Evolutionary conservation across 2,113 vertebrate genomes (phyloP).

Genomic region (Recurvirostra avosetta): DNA sequence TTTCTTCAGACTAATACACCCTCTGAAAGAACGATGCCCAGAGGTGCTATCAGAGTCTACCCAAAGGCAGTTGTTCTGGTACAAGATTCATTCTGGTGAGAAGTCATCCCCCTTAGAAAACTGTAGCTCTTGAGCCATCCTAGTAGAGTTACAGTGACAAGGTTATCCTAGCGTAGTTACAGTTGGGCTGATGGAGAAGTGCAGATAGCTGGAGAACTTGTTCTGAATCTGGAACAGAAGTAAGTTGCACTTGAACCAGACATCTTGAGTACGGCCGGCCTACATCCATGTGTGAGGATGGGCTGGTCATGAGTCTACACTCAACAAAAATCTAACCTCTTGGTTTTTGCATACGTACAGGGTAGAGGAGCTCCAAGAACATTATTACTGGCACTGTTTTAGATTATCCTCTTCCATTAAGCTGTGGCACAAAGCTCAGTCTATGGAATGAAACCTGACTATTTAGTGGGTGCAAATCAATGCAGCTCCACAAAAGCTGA

Average conservation of each 20-base stretch:
- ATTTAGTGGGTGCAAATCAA: background rate
- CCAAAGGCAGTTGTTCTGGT: background rate
- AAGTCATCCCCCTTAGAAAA: background rate
- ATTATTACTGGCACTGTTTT: background rate
- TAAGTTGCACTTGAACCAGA: background rate
- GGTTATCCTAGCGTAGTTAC: accelerated
- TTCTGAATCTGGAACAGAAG: background rate
- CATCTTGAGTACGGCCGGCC: background rate
- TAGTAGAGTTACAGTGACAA: background rate
- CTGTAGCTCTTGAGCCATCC: background rate
- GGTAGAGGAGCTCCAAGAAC: background rate
- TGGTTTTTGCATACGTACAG: background rate
- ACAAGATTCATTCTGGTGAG: background rate
- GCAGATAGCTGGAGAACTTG: background rate
- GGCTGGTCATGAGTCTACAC: no score
- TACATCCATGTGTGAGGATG: background rate
- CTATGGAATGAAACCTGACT: background rate
- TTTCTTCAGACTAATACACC: background rate
- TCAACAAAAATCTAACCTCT: background rate
- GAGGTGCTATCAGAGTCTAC: background rate
- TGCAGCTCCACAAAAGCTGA: background rate
- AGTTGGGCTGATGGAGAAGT: background rate
- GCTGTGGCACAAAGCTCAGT: background rate
- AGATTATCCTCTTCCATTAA: background rate
- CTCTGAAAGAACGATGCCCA: background rate